phyloP scores from a whole-genome alignment of 2,113 vertebrate genomes.

The Riparia riparia region DNA sequence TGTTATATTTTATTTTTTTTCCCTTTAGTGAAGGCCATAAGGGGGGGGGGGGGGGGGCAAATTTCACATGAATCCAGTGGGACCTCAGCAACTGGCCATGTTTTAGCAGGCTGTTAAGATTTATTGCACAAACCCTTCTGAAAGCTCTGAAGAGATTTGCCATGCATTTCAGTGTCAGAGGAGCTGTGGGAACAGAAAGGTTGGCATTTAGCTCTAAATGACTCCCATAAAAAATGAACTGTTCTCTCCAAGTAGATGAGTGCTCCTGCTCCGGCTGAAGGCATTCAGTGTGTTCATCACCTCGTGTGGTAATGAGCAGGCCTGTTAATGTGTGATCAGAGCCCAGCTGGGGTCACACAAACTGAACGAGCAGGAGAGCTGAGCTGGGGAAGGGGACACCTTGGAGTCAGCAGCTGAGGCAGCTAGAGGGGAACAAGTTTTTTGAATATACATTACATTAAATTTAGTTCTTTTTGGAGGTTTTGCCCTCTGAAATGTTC shows the following conservation, averaged over 20 bases:
- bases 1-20: not conserved
- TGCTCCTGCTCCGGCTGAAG: not conserved
- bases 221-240: not conserved
- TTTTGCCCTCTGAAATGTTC: not conserved
- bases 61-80: not conserved
- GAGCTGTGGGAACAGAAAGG: not conserved
- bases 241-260: not conserved
- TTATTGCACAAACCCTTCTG: not conserved
- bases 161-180: not conserved
- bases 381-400: not conserved
- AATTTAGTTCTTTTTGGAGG: not conserved
- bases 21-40: not conserved
- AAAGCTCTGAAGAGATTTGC: not conserved
- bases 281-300: not conserved
- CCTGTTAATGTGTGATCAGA: not conserved
- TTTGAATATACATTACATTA: not conserved
- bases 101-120: not conserved
- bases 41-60: not conserved
- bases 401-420: not conserved
- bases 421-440: not conserved
- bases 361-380: not conserved
- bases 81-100: not conserved
- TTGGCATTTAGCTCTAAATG: not conserved
- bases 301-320: not conserved
- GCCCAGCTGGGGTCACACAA: not conserved